Percentiles rank a stretch among this genome's conserved stretches.
Evolutionary conservation across 2,888 invertebrate genomes (phyloP).

Genomic region (Callyntrura guangdongensis): DNA sequence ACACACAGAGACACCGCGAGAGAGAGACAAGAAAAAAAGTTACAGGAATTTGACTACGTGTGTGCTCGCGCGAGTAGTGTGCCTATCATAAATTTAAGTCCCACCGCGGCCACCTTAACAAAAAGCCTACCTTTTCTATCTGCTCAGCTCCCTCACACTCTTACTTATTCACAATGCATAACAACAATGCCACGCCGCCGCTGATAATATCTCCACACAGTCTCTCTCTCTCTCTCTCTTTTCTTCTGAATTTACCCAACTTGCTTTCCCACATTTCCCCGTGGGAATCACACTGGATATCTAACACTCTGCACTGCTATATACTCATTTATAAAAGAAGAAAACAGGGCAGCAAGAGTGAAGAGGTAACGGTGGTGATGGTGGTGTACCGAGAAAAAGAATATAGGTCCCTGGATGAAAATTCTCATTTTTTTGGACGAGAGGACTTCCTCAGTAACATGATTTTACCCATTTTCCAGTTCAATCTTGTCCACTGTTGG

Average conservation of each 20-base stretch:
- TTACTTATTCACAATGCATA: slow-evolving; percentile 65
- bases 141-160: slow-evolving; percentile 27
- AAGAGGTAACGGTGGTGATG: background rate
- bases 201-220: slow-evolving; percentile 68
- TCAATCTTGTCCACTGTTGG: background rate
- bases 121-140: slow-evolving; percentile 25
- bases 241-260: background rate
- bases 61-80: slow-evolving; percentile 4
- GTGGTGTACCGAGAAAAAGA: background rate
- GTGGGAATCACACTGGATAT: slow-evolving; percentile 2
- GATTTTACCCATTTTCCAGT: slow-evolving; percentile 32
- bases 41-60: background rate
- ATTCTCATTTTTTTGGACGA: slow-evolving; percentile 43
- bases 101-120: slow-evolving; percentile 51
- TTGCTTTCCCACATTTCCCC: background rate
- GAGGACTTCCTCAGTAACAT: background rate
- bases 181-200: slow-evolving; percentile 18
- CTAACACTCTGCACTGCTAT: no score
- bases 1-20: background rate
- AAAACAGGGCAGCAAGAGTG: background rate
- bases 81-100: slow-evolving; percentile 41
- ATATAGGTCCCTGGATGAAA: slow-evolving; percentile 53
- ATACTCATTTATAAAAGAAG: slow-evolving; percentile 8
- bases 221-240: slow-evolving; percentile 28
- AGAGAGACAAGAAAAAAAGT: background rate